Conservation (phyloP, 2,888 invertebrate species). For the Heliconius aoede region DNA sequence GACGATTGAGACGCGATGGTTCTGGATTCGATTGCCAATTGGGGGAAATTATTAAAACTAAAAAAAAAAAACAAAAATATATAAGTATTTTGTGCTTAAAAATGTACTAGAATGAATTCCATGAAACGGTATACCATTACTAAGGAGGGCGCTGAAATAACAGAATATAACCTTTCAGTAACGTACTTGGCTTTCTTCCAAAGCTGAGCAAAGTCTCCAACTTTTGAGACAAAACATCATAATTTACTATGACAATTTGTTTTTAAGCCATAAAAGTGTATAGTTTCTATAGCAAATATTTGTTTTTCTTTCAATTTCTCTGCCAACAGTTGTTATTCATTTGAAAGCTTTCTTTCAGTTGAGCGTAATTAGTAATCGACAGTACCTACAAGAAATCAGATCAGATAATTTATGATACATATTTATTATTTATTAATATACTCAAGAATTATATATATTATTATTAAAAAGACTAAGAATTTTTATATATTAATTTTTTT, state of each 20-base stretch:
- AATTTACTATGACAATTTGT: slow-evolving; percentile 26
- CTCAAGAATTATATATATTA: too few relatives aligned
- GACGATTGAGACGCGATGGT: too few relatives aligned
- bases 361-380: neutral
- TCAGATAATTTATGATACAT: too few relatives aligned
- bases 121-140: slow-evolving; percentile 12
- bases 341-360: neutral
- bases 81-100: neutral
- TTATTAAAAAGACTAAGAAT: too few relatives aligned
- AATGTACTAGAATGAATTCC: neutral
- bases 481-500: neutral
- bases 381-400: too few relatives aligned
- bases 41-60: too few relatives aligned
- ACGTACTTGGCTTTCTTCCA: slow-evolving; percentile 25
- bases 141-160: slow-evolving; percentile 7
- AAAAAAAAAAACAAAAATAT: neutral
- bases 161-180: slow-evolving; percentile 17
- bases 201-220: slow-evolving; percentile 2
- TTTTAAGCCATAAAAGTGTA: slow-evolving; percentile 19
- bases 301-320: neutral
- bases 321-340: neutral
- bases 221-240: slow-evolving; percentile 16
- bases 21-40: too few relatives aligned
- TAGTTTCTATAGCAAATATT: neutral
- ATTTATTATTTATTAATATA: too few relatives aligned